Evolutionary conservation across 2,888 invertebrate genomes (phyloP).

Genomic region (Yponomeuta cagnagella): DNA sequence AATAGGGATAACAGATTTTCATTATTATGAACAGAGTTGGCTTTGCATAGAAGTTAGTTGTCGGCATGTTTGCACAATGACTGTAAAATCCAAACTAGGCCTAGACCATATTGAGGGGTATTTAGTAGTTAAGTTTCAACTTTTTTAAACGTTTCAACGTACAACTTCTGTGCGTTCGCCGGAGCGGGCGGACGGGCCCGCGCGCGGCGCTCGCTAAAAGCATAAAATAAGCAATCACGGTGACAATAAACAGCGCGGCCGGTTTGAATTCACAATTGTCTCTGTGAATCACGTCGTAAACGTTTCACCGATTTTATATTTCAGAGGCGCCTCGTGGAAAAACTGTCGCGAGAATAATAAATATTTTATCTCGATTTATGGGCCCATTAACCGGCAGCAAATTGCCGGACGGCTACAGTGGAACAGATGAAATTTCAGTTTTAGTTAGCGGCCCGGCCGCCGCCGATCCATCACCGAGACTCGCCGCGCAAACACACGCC

Average conservation of each 20-base stretch:
- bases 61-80: too few relatives aligned
- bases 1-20: too few relatives aligned
- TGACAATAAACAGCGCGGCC: conserved; percentile 13
- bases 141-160: too few relatives aligned
- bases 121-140: too few relatives aligned
- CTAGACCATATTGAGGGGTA: too few relatives aligned
- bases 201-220: neutral
- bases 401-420: conserved; percentile 15
- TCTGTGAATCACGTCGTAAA: conserved; percentile 14
- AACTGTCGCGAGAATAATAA: conserved; percentile 10
- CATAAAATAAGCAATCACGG: conserved; percentile 14
- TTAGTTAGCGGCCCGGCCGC: conserved; percentile 4
- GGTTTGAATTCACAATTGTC: conserved; percentile 14
- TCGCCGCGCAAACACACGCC: conserved; percentile 16
- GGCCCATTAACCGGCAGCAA: conserved; percentile 15
- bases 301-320: conserved; percentile 12
- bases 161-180: neutral
- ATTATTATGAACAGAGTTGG: too few relatives aligned
- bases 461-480: conserved; percentile 18
- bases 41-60: too few relatives aligned
- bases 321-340: neutral
- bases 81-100: too few relatives aligned
- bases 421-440: conserved; percentile 17
- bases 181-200: neutral
- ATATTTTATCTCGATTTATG: conserved; percentile 16